Evolutionary conservation across 1,140 invertebrate species (phyloP), one percentile per base, ranked within the genome.

Genomic region (Drosophila lini): DNA sequence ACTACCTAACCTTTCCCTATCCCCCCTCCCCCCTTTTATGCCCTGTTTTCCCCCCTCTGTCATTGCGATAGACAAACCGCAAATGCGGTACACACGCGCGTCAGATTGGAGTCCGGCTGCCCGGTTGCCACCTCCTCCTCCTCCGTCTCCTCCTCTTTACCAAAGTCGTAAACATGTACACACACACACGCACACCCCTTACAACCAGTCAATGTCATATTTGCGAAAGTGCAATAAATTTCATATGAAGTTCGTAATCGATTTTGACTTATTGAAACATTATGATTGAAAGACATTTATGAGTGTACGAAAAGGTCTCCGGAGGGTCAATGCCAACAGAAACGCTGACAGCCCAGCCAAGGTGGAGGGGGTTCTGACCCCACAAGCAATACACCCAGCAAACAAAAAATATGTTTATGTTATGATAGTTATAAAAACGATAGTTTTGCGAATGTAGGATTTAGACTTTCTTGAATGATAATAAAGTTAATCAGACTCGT

Each of bases 251-350:
- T 91, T 85, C 75, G 79, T 91, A 91, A 91, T 91, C 89, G 89
- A 91, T 91, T 91, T 91, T 91, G 89, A 91, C 89, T 91, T 91
- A 91, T 91, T 91, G 89, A 91, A 91, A 91, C 89, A 91, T 91
- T 91, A 91, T 91, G 89, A 91, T 91, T 91, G 89, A 91, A 91
- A 91, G 89, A 91, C 89, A 89, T 91, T 91, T 91, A 91, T 91
- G 89, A 91, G 81, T 85, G 83, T 63, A 89, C 80, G 78, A 63
- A 78, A 71, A 84, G 81, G 84, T 89, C 84, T 89, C 84, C 77
- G 53, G 84, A 77, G 84, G 84, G 78, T 89, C 84, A 89, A 89
- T 89, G 84, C 84, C 81, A 89, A 83, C 68, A 80, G 71, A 69
- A 86, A 88, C 68, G 83, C 73, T 83, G 83, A 88, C 82, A 88